These are phyloP conservation scores for Blennius ocellaris DNA, from an alignment of 2,113 vertebrate species.

Conservation along the genomic window DNA sequence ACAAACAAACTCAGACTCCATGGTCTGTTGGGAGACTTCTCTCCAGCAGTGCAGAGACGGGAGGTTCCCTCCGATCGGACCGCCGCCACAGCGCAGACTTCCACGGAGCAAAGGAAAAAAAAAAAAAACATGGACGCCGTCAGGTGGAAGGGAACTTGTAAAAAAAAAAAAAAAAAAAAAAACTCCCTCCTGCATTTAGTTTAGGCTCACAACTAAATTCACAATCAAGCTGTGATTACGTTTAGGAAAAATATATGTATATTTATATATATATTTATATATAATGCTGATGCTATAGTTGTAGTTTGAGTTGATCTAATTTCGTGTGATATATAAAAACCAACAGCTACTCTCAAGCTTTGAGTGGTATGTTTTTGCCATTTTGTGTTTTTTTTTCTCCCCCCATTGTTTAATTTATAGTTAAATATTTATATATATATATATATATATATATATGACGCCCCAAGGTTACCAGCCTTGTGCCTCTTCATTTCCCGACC, in stretches of 20 bases:
- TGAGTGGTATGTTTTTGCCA: constrained; percentile 19
- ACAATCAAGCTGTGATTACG: constrained; percentile 18
- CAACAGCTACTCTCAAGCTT: not conserved
- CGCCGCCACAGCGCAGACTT: constrained; percentile 55
- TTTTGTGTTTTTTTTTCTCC: constrained; percentile 27
- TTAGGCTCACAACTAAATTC: constrained; percentile 38
- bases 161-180: constrained; percentile 16
- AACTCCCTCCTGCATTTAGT: constrained; percentile 8
- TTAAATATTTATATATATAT: constrained; percentile 51
- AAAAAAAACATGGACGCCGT: constrained; percentile 26
- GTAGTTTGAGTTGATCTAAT: constrained; percentile 32
- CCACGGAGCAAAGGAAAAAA: constrained; percentile 19
- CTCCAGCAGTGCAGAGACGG: constrained; percentile 64
- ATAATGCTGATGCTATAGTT: constrained; percentile 47
- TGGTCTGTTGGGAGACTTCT: too few species aligned
- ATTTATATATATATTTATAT: too few species aligned
- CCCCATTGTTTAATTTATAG: constrained; percentile 12
- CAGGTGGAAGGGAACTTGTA: constrained; percentile 47
- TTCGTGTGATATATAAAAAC: constrained; percentile 25
- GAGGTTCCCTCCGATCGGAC: constrained; percentile 46
- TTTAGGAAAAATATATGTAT: constrained; percentile 33
- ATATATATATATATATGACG: constrained; percentile 57
- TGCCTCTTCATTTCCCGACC: constrained; percentile 54
- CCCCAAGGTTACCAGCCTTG: constrained; percentile 57
- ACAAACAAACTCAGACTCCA: constrained; percentile 12